Evolutionary conservation across 2,797 vertebrate species (phyloP).

Genomic region (Apodemus agrarius): DNA sequence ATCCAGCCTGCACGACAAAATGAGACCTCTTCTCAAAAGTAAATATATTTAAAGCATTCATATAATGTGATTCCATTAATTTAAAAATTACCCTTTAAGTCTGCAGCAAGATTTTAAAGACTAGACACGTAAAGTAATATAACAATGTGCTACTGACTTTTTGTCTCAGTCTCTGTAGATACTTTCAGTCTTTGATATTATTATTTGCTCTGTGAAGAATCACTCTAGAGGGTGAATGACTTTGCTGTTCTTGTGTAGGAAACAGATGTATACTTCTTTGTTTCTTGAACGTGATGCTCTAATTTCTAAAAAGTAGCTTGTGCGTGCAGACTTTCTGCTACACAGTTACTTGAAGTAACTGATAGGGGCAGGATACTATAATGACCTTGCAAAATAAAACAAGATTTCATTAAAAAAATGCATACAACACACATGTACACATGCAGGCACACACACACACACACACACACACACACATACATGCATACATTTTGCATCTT

Average conservation of each 20-base stretch:
- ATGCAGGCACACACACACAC: neutral
- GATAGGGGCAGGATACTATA: neutral
- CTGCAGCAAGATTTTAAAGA: neutral
- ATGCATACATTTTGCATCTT: neutral
- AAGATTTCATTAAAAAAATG: neutral
- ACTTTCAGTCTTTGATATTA: neutral
- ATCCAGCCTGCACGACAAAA: neutral
- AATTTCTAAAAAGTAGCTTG: neutral
- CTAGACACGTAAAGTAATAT: neutral
- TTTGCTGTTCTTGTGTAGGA: neutral
- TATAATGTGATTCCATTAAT: neutral
- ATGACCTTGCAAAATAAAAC: neutral
- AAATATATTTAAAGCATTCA: neutral
- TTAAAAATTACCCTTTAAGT: neutral
- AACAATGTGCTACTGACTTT: neutral
- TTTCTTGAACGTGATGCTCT: neutral
- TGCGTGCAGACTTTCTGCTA: neutral
- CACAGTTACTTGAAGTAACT: conserved; percentile 1
- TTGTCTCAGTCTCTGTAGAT: neutral
- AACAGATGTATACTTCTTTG: neutral
- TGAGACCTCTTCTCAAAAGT: neutral
- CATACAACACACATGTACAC: neutral
- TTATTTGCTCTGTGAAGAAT: neutral
- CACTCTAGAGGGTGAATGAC: neutral
- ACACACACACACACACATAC: neutral